Conservation (phyloP, 2,797 vertebrate genomes). For the Catamblyrhynchus diadema region DNA sequence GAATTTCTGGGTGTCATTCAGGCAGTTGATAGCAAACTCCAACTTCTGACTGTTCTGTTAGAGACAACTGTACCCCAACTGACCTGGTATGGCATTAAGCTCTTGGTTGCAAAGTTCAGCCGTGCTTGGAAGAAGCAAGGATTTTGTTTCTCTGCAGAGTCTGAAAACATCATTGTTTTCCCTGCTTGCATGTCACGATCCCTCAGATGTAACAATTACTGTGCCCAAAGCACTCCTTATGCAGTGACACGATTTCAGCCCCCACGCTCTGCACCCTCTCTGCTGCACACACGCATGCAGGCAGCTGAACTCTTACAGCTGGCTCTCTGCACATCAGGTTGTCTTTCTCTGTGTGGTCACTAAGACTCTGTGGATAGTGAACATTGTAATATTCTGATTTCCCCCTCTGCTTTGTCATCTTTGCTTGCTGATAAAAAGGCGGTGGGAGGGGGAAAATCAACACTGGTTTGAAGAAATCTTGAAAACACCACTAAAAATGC, state of each 20-base stretch:
- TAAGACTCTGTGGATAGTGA: neutral
- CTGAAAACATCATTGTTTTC: neutral
- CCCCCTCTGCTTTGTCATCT: neutral
- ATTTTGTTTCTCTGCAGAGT: neutral
- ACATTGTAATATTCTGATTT: neutral
- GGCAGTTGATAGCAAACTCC: neutral
- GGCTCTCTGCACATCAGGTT: neutral
- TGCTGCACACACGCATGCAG: neutral
- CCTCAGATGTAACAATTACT: neutral
- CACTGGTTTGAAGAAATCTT: neutral
- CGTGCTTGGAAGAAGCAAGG: neutral
- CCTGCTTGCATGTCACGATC: neutral
- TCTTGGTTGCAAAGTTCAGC: neutral
- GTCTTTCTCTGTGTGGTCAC: neutral
- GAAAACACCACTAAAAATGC: neutral
- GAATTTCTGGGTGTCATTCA: constrained; percentile 40
- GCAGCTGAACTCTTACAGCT: neutral
- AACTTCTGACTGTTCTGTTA: constrained; percentile 19
- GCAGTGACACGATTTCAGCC: neutral
- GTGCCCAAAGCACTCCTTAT: neutral
- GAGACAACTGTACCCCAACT: neutral
- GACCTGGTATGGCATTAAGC: neutral
- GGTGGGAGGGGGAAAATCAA: neutral
- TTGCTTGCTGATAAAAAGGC: neutral
- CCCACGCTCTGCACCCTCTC: neutral